phyloP scores from a whole-genome alignment of 1,140 invertebrate species.

The Hylaeus volcanicus region DNA sequence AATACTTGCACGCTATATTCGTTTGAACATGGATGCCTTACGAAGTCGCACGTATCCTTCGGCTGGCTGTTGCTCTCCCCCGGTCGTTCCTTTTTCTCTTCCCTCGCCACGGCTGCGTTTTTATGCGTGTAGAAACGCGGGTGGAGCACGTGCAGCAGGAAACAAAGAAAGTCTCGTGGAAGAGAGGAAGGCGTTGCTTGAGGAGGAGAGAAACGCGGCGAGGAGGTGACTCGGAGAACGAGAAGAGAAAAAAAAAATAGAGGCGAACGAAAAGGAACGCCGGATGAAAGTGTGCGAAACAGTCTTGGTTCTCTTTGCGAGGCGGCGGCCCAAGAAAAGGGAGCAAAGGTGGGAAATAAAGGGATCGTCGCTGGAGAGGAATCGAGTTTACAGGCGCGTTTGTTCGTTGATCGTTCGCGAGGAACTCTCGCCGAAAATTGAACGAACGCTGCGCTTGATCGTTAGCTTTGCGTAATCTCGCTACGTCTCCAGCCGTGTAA shows the following conservation, averaged over 20 bases:
- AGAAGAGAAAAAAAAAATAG: slow-evolving; percentile 18
- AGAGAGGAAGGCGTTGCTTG: slow-evolving; percentile 45
- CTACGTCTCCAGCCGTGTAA: no score
- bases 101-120: neutral
- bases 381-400: slow-evolving; percentile 18
- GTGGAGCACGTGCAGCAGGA: slow-evolving; percentile 64
- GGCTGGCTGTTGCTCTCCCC: slow-evolving; percentile 14
- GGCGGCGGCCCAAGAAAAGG: slow-evolving; percentile 26
- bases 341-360: slow-evolving; percentile 36
- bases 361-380: slow-evolving; percentile 22
- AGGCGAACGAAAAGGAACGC: slow-evolving; percentile 43
- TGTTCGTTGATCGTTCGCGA: no score
- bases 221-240: slow-evolving; percentile 41
- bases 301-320: slow-evolving; percentile 20
- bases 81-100: neutral
- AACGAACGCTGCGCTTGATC: neutral
- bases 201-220: slow-evolving; percentile 14
- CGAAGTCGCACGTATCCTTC: slow-evolving; percentile 60
- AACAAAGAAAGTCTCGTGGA: slow-evolving; percentile 61
- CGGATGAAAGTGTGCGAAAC: slow-evolving; percentile 55
- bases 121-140: slow-evolving; percentile 47
- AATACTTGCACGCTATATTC: slow-evolving; percentile 55
- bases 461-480: no score
- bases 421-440: slow-evolving; percentile 19
- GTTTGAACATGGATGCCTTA: slow-evolving; percentile 63